These are phyloP conservation scores for Brenthis daphne DNA, from an alignment of 2,888 invertebrate species.

Conservation along the genomic window DNA sequence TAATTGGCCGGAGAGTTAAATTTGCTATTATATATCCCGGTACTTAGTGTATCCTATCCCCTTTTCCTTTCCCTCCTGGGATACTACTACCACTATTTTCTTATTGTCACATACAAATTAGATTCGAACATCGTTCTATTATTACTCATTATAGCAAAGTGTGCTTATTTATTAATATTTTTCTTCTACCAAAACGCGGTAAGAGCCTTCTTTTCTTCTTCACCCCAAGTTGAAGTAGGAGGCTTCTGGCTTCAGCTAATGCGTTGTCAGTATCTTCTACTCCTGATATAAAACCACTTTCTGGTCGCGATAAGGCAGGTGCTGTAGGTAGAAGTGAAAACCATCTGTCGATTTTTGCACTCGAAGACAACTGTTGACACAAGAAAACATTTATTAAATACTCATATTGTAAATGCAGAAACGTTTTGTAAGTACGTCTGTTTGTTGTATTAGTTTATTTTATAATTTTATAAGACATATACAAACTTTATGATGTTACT, in stretches of 20 bases:
- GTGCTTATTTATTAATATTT: slow-evolving; percentile 83
- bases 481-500: too few species aligned
- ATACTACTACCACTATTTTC: neutral
- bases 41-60: too few species aligned
- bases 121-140: slow-evolving; percentile 47
- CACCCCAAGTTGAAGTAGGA: slow-evolving; percentile 86
- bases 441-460: too few species aligned
- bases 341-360: slow-evolving; percentile 91
- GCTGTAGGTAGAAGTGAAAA: slow-evolving; percentile 86
- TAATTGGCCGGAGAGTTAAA: too few species aligned
- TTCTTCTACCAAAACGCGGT: slow-evolving; percentile 87
- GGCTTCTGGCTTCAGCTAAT: slow-evolving; percentile 85
- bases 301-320: slow-evolving; percentile 86
- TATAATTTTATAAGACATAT: too few species aligned
- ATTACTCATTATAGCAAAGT: slow-evolving; percentile 58
- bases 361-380: slow-evolving; percentile 84
- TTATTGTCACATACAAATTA: neutral
- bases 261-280: slow-evolving; percentile 82
- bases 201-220: slow-evolving; percentile 87
- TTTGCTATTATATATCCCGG: too few species aligned
- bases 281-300: slow-evolving; percentile 89
- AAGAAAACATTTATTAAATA: slow-evolving; percentile 5
- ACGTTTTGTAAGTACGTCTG: too few species aligned
- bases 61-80: too few species aligned
- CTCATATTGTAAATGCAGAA: neutral